Base-by-base conservation (phyloP, 2,113 vertebrate genomes). In the Diphyllodes magnificus region DNA sequence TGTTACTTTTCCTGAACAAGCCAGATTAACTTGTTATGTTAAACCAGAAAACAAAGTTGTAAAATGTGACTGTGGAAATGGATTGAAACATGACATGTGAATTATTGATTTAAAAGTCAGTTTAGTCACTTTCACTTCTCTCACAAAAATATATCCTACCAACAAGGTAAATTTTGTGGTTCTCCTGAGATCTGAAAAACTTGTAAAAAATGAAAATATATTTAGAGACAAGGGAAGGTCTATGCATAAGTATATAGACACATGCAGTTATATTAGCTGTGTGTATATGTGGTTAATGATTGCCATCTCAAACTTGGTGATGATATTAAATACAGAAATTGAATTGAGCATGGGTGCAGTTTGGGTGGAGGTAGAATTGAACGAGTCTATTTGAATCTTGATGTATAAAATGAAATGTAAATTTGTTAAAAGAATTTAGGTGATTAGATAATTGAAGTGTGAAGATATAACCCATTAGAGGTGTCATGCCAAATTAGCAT, bases 401-500 rank as follows among this genome's bases (percentile, higher is more conserved):
- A 30, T 86, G 86, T 95, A 56, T 88, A 92, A 91, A 89, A 94
- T 77, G 57, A 93, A 96, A 92, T 76, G 86, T 92, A 87, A 91
- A 93, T 97, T 96, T 96, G 92, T 95, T 95, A 80, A 88, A 93
- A 96, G 93, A 96, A 92, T 95, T 95, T 95, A 97, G 92, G 95
- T 92, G 97, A 97, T 97, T 96, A 98, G 98, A 97, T 97, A 97
- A 98, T 97, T 98, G 95, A 95, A 97, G 97, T 98, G 98, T 98
- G 98, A 98, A 98, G 95, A 84, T 72, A 98, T 97, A 98, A 98
- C 98, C 98, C 95, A 94, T 98, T 97, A 97, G 97, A 97, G 95
- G 96, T 97, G 97, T 98, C 96, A 96, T 92, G 95, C 95, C 98
- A 98, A 98, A 98, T 98, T 98, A 98, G 97, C 98, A 98, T 97